Evolutionary conservation across 1,140 invertebrate genomes (phyloP), one percentile per base, ranked within the genome.

Genomic region (Monochamus saltuarius): DNA sequence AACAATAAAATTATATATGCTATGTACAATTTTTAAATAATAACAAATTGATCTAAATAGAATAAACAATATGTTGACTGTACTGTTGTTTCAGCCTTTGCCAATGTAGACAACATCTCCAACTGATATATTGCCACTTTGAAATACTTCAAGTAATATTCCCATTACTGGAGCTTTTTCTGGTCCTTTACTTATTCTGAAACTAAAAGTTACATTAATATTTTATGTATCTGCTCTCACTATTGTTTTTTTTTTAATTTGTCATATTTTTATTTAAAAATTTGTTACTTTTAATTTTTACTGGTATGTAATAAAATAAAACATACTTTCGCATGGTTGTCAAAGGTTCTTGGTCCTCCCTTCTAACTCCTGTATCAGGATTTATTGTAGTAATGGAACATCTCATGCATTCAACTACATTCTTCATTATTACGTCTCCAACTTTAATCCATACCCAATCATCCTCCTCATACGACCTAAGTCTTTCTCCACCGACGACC

Each of bases 391-490:
- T 83, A 0, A 85, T 72, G 14, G 84, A 79, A 66, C 85, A 88
- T 82, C 67, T 80, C 7, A 47, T 82, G 68, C 87, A 88, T 1
- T 86, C 85, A 70, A 84, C 87, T 9, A 87, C 76, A 59, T 84
- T 82, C 69, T 82, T 80, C 62, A 88, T 84, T 13, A 87, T 67
- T 0, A 79, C 77, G 38, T 78, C 66, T 7, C 87, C 86, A 51
- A 89, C 86, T 76, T 85, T 87, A n/a, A 89, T 73, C 78, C 83
- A 89, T 29, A 84, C 81, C 87, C 87, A 89, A 14, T 77, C 74
- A 61, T 89, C 87, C 73, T 91, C 89, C 1, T 83, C 85, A 66
- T 82, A 87, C 2, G 85, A 66, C 22, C 78, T 62, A 1, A 82
- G 74, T 0, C 61, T 42, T 1, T 62, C 54, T 1, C 85, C 87